Conservation (phyloP, 2,797 vertebrate genomes). For the Iguana delicatissima region DNA sequence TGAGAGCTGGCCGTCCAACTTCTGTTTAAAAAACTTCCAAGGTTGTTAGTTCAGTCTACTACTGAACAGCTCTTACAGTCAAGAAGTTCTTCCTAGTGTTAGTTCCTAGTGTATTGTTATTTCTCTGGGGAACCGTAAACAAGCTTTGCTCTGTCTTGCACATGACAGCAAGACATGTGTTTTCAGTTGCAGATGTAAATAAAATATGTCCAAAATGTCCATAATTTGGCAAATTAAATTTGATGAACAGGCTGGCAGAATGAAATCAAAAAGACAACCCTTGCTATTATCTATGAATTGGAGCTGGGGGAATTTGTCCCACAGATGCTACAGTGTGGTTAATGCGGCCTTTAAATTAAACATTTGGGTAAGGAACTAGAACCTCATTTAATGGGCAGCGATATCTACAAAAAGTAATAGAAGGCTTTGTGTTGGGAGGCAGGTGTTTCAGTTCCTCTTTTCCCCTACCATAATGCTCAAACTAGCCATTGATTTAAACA, state of each 20-base stretch:
- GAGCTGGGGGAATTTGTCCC: background rate
- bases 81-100: background rate
- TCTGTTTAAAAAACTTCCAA: background rate
- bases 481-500: constrained; percentile 61
- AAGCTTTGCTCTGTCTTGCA: too few relatives aligned
- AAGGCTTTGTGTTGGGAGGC: constrained; percentile 52
- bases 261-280: too few relatives aligned
- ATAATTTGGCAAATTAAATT: too few relatives aligned
- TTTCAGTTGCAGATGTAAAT: too few relatives aligned
- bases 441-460: constrained; percentile 68
- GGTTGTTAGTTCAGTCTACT: too few relatives aligned
- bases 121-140: background rate
- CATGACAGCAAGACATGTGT: too few relatives aligned
- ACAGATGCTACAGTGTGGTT: background rate
- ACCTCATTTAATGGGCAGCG: constrained; percentile 67
- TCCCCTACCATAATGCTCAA: constrained; percentile 67
- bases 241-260: too few relatives aligned
- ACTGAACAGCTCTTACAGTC: too few relatives aligned
- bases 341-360: constrained; percentile 25
- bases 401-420: constrained; percentile 61
- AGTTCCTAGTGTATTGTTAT: too few relatives aligned
- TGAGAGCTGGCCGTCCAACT: background rate
- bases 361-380: constrained; percentile 28
- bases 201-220: too few relatives aligned
- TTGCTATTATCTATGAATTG: background rate